phyloP scores from a whole-genome alignment of 1,140 invertebrate genomes.

The Neotoxoptera formosana region DNA sequence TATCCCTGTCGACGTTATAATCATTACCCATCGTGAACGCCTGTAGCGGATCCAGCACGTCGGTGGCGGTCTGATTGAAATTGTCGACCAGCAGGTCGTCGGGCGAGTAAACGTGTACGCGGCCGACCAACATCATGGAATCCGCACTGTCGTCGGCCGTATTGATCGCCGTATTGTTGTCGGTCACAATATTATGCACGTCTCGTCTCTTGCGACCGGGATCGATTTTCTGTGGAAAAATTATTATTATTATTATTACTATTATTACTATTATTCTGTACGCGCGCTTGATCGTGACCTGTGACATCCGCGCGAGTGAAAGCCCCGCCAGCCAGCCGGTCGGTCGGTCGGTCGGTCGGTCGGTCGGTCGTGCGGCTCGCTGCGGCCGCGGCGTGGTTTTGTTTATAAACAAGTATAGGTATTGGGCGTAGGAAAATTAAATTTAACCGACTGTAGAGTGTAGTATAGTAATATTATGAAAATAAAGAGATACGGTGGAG shows the following conservation, averaged over 20 bases:
- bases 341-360: background rate
- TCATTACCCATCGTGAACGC: slow-evolving; percentile 19
- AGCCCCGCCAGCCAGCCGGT: background rate
- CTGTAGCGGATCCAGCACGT: slow-evolving; percentile 9
- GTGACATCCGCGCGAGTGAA: slow-evolving; percentile 42
- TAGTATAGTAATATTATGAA: too few species aligned
- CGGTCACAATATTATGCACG: slow-evolving; percentile 59
- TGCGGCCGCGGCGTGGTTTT: background rate
- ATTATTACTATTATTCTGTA: background rate
- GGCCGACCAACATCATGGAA: slow-evolving; percentile 69
- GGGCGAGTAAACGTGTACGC: slow-evolving; percentile 72
- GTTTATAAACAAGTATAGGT: background rate
- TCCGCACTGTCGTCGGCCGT: slow-evolving; percentile 63
- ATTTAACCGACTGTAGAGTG: background rate
- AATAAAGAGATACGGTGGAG: background rate
- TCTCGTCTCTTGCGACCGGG: slow-evolving; percentile 68
- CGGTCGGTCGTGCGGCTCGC: background rate
- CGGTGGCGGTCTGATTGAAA: slow-evolving; percentile 60
- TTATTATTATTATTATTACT: slow-evolving; percentile 35
- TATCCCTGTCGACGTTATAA: background rate
- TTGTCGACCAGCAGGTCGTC: slow-evolving; percentile 68
- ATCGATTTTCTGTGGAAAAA: slow-evolving; percentile 67
- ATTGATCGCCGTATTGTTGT: slow-evolving; percentile 62
- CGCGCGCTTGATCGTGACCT: background rate
- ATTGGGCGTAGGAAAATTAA: background rate